A percentile compares a stretch with the other conserved stretches of the same genome.
Conservation (phyloP, 2,113 vertebrate species). For the Butorides virescens region DNA sequence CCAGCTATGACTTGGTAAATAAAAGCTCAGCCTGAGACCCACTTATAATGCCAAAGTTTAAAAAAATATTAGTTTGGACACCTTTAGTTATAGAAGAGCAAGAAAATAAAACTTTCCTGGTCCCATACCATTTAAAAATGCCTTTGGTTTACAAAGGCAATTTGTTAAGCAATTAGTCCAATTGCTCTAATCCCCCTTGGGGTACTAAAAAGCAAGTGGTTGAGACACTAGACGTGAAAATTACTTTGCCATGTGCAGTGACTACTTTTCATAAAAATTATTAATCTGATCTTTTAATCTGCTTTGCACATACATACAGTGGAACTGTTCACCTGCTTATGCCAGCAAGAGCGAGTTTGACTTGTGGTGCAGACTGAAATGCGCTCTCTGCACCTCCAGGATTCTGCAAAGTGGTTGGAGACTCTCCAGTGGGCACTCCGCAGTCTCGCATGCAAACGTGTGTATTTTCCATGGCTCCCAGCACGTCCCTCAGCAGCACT, state of each 20-base stretch:
- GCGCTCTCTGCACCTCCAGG: not conserved
- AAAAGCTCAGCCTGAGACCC: constrained; percentile 24
- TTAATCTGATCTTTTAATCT: constrained; percentile 52
- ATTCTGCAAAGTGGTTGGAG: not conserved
- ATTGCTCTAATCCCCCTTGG: not conserved
- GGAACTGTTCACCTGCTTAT: constrained; percentile 13
- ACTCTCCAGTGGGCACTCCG: not conserved
- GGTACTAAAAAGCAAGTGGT: not conserved
- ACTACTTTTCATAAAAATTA: constrained; percentile 30
- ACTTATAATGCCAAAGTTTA: constrained; percentile 14
- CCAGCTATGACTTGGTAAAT: constrained; percentile 56
- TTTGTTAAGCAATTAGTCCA: constrained; percentile 35
- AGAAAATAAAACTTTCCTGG: not conserved
- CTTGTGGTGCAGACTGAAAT: not conserved
- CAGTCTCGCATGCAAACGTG: not conserved
- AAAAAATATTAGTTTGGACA: not conserved
- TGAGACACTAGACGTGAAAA: constrained; percentile 28
- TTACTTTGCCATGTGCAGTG: not conserved
- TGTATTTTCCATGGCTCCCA: not conserved
- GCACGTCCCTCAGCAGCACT: accelerated
- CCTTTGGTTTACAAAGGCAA: constrained; percentile 45
- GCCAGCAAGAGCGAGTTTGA: not conserved
- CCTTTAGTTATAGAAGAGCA: not conserved
- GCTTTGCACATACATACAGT: not conserved
- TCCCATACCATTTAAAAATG: not conserved